Evolutionary conservation across 2,888 invertebrate genomes (phyloP).

Genomic region (Perizoma flavofasciatum): DNA sequence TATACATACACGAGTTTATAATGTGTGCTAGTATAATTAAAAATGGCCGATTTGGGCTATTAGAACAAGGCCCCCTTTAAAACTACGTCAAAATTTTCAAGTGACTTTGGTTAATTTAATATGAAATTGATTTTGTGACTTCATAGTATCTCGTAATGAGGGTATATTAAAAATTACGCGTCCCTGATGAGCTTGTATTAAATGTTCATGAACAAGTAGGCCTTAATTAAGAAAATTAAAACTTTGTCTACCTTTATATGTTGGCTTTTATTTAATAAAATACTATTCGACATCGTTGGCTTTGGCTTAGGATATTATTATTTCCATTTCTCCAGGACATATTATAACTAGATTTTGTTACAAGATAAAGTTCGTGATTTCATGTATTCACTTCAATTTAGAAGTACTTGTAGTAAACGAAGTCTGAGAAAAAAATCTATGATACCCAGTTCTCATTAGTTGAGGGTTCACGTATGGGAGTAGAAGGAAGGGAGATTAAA

Average conservation of each 20-base stretch:
- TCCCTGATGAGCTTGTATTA: slow-evolving; percentile 25
- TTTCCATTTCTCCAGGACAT: not conserved
- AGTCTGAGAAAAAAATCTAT: no score
- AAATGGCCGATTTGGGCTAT: slow-evolving; percentile 6
- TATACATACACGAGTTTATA: slow-evolving; percentile 1
- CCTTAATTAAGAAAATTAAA: slow-evolving; percentile 30
- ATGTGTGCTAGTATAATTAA: slow-evolving; percentile 11
- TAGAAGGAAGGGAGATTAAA: slow-evolving; percentile 53
- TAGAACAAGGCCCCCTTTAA: not conserved
- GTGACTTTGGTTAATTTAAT: slow-evolving; percentile 7
- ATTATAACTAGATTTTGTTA: not conserved
- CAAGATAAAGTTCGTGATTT: not conserved
- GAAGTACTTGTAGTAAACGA: no score
- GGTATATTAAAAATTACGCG: slow-evolving; percentile 23
- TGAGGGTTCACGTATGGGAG: slow-evolving; percentile 19
- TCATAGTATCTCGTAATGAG: slow-evolving; percentile 13
- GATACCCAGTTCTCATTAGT: slow-evolving; percentile 5
- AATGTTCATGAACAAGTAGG: slow-evolving; percentile 27
- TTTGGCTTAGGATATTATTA: slow-evolving; percentile 2
- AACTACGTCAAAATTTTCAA: not conserved
- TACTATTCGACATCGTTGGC: slow-evolving; percentile 12
- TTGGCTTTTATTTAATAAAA: slow-evolving; percentile 10
- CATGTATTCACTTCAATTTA: not conserved
- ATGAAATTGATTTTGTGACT: slow-evolving; percentile 16
- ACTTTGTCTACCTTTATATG: slow-evolving; percentile 23